Percentiles rank a stretch among this genome's conserved stretches.
phyloP scores from a whole-genome alignment of 2,797 vertebrate species.

The Loriculus beryllinus region DNA sequence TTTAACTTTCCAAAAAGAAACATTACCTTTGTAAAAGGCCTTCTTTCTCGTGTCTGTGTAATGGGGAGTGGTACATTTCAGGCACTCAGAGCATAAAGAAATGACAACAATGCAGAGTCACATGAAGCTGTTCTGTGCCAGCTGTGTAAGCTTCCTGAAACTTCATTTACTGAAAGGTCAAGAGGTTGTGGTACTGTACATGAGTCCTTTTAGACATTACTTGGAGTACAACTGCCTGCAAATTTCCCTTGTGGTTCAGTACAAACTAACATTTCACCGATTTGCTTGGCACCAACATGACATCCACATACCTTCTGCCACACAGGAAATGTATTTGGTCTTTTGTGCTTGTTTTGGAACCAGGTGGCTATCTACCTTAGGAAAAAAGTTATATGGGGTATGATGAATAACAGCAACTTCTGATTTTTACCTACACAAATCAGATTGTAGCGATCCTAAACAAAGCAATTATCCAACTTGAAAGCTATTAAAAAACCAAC shows the following conservation, averaged over 20 bases:
- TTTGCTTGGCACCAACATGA: background rate
- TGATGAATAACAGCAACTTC: background rate
- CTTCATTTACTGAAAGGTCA: slow-evolving; percentile 54
- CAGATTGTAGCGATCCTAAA: background rate
- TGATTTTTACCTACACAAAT: background rate
- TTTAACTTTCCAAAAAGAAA: slow-evolving; percentile 41
- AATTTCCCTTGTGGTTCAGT: background rate
- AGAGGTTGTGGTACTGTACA: slow-evolving; percentile 31
- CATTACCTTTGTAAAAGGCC: slow-evolving; percentile 1
- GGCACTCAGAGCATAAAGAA: slow-evolving; percentile 49
- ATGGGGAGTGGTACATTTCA: slow-evolving; percentile 26
- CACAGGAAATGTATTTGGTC: background rate
- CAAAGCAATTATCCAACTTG: background rate
- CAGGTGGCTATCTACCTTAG: background rate
- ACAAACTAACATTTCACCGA: slow-evolving; percentile 18
- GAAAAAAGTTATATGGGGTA: background rate
- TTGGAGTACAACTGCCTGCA: background rate
- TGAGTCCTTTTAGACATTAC: background rate
- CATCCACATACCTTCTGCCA: background rate
- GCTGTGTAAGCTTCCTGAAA: slow-evolving; percentile 23
- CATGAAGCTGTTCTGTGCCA: slow-evolving; percentile 18
- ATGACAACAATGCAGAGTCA: slow-evolving; percentile 49
- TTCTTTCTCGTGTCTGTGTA: slow-evolving; percentile 25
- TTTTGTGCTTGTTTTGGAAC: background rate
- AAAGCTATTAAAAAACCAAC: background rate